Evolutionary conservation across 1,140 invertebrate genomes (phyloP).

Genomic region (Phymastichus coffea): DNA sequence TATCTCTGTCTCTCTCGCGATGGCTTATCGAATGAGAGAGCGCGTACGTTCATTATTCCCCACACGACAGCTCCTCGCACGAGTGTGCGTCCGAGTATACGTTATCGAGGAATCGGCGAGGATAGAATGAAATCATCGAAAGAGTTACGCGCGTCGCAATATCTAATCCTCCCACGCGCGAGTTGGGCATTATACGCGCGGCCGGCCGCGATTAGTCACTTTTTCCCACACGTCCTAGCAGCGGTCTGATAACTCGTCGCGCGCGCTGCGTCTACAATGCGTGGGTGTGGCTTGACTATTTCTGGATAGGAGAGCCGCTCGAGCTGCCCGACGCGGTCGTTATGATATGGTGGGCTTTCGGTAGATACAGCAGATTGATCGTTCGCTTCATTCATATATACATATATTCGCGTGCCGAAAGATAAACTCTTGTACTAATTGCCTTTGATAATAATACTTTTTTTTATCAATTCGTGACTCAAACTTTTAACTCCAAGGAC

Average conservation of each 20-base stretch:
- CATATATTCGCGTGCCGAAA: too few species aligned
- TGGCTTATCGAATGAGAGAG: constrained; percentile 18
- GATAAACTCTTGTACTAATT: too few species aligned
- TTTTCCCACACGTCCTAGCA: constrained; percentile 9
- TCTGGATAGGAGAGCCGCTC: constrained; percentile 7
- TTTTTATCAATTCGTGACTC: too few species aligned
- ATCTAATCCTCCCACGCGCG: too few species aligned
- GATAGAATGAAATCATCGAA: background rate
- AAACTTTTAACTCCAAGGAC: too few species aligned
- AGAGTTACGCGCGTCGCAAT: constrained; percentile 10
- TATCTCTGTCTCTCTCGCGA: background rate
- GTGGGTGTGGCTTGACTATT: constrained; percentile 26
- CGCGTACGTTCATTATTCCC: background rate
- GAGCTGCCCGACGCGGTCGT: too few species aligned
- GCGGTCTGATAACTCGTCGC: constrained; percentile 14
- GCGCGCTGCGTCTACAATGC: too few species aligned
- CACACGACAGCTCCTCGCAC: background rate
- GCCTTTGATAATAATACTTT: too few species aligned
- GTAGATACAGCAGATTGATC: too few species aligned
- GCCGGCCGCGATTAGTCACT: constrained; percentile 10
- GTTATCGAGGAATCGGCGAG: background rate
- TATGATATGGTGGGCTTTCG: too few species aligned
- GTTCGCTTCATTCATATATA: too few species aligned
- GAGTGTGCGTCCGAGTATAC: background rate
- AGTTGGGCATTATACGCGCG: too few species aligned